Percentiles rank a stretch among this genome's conserved stretches.
These are phyloP conservation scores for Onchidella celtica DNA, from an alignment of 2,888 invertebrate species.

Conservation along the genomic window DNA sequence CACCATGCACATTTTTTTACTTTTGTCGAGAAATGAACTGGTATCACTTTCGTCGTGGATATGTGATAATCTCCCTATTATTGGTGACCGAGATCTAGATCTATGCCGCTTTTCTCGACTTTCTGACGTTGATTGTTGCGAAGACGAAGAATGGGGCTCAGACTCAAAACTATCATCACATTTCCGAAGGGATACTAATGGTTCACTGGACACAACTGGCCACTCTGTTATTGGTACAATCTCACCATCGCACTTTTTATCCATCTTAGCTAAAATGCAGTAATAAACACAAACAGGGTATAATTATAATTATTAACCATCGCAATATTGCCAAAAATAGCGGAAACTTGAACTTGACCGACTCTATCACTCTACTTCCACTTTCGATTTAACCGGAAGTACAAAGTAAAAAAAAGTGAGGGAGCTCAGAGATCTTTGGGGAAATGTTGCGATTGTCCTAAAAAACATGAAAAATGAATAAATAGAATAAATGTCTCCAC, in stretches of 20 bases:
- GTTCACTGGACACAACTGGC: constrained; percentile 49
- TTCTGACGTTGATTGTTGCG: neutral
- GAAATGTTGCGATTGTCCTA: too few relatives aligned
- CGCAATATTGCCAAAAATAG: too few relatives aligned
- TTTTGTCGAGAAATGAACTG: neutral
- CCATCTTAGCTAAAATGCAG: too few relatives aligned
- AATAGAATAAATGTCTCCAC: too few relatives aligned
- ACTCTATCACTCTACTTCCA: too few relatives aligned
- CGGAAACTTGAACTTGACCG: too few relatives aligned
- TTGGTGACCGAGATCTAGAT: neutral
- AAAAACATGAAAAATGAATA: too few relatives aligned
- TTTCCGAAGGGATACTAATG: neutral
- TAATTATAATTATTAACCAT: too few relatives aligned
- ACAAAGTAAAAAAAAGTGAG: too few relatives aligned
- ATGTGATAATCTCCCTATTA: neutral
- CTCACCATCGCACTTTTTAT: constrained; percentile 14
- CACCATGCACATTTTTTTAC: neutral
- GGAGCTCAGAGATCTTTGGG: too few relatives aligned
- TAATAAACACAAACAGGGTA: too few relatives aligned
- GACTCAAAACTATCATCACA: neutral
- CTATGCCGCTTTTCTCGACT: neutral
- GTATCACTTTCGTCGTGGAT: neutral
- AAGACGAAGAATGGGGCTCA: neutral
- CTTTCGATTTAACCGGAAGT: too few relatives aligned
- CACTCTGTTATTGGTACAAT: constrained; percentile 52